phyloP scores from a whole-genome alignment of 2,797 vertebrate species.

The Orientallactaga sibirica region DNA sequence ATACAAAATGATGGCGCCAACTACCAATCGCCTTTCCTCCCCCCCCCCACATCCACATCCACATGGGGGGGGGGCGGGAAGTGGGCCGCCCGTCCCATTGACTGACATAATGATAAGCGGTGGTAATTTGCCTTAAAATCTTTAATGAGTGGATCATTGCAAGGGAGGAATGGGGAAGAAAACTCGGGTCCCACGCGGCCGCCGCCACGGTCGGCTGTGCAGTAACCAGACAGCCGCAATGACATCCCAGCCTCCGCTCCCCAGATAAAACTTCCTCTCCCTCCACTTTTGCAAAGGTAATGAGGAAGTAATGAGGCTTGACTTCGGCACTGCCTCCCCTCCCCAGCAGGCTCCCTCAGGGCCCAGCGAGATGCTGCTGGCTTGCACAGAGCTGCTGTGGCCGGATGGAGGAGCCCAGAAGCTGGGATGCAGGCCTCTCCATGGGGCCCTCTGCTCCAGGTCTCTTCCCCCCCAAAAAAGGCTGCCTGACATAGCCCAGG shows the following conservation, averaged over 20 bases:
- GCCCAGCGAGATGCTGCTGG: neutral
- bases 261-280: conserved; percentile 90
- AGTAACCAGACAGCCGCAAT: conserved; percentile 91
- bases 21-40: conserved; percentile 81
- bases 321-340: conserved; percentile 90
- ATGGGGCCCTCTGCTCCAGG: neutral
- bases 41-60: conserved; percentile 59
- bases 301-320: conserved; percentile 98
- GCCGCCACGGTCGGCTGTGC: conserved; percentile 93
- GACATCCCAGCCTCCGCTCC: conserved; percentile 91
- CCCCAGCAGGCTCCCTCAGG: conserved; percentile 90
- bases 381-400: no score
- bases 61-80: neutral
- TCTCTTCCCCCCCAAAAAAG: neutral
- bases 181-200: conserved; percentile 91
- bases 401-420: no score
- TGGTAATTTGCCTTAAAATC: conserved; percentile 93
- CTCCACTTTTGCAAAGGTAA: conserved; percentile 95
- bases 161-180: conserved; percentile 91
- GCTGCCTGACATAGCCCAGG: neutral
- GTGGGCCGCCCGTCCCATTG: conserved; percentile 86
- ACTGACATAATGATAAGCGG: conserved; percentile 89
- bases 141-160: conserved; percentile 93
- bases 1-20: conserved; percentile 70
- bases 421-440: neutral